Conservation (phyloP, 2,888 invertebrate species). For the Apotomis capreana region DNA sequence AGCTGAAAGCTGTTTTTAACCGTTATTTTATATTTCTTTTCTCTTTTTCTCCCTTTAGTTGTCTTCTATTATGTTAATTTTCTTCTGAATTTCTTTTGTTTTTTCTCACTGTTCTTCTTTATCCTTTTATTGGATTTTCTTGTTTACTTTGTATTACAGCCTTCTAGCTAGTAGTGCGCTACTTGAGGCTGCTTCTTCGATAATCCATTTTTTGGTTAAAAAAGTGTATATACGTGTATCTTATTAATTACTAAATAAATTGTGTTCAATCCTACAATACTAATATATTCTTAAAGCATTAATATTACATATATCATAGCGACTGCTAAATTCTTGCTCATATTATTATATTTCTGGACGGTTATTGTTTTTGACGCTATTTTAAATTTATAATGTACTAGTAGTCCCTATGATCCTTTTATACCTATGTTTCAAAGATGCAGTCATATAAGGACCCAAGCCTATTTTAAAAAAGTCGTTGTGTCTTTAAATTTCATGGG, state of each 20-base stretch:
- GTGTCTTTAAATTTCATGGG: background rate
- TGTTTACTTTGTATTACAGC: background rate
- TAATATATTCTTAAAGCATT: background rate
- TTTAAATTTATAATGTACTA: background rate
- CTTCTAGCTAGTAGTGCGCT: slow-evolving; percentile 35
- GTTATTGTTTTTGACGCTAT: background rate
- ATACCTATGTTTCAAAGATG: background rate
- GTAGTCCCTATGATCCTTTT: slow-evolving; percentile 17
- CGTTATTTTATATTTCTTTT: background rate
- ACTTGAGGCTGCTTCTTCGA: slow-evolving; percentile 29
- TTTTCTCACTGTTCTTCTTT: slow-evolving; percentile 4
- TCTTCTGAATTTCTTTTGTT: background rate
- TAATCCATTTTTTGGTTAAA: slow-evolving; percentile 11
- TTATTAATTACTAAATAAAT: slow-evolving; percentile 15
- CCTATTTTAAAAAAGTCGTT: background rate
- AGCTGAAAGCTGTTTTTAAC: slow-evolving; percentile 26
- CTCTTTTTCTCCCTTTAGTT: background rate
- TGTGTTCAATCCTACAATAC: slow-evolving; percentile 18
- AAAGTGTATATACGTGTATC: background rate
- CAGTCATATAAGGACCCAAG: slow-evolving; percentile 2
- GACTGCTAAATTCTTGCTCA: slow-evolving; percentile 10
- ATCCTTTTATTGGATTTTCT: slow-evolving; percentile 15
- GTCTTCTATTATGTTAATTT: background rate
- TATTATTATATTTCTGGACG: background rate
- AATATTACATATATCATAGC: slow-evolving; percentile 2